phyloP scores from a whole-genome alignment of 2,888 invertebrate species.

The Scotopteryx bipunctaria region DNA sequence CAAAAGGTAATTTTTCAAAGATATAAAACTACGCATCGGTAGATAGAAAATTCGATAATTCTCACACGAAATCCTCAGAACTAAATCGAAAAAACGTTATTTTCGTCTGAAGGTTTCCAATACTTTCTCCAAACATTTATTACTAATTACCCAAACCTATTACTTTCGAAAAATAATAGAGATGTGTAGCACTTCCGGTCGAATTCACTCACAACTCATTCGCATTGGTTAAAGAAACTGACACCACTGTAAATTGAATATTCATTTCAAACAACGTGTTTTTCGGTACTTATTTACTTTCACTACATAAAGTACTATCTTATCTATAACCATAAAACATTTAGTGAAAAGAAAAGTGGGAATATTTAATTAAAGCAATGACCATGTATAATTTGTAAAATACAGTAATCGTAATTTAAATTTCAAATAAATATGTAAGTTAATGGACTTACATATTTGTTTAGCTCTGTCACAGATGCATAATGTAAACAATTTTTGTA shows the following conservation, averaged over 20 bases:
- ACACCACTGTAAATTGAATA: slow-evolving; percentile 5
- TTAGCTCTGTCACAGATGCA: too few species aligned
- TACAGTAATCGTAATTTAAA: too few species aligned
- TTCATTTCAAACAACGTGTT: slow-evolving; percentile 3
- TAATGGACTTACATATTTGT: too few species aligned
- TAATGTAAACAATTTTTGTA: too few species aligned
- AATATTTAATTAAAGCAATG: background rate
- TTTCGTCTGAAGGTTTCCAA: slow-evolving; percentile 8
- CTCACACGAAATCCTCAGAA: background rate
- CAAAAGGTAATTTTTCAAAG: too few species aligned
- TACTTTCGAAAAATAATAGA: slow-evolving; percentile 17
- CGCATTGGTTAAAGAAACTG: background rate
- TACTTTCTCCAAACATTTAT: slow-evolving; percentile 11
- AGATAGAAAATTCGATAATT: too few species aligned
- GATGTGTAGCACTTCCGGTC: slow-evolving; percentile 8
- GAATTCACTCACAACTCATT: background rate
- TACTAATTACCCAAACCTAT: slow-evolving; percentile 3
- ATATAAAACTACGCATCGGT: too few species aligned
- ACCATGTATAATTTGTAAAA: too few species aligned
- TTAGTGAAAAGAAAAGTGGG: slow-evolving; percentile 1
- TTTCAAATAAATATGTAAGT: too few species aligned
- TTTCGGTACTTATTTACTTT: slow-evolving; percentile 11
- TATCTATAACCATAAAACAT: background rate
- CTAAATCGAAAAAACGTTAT: slow-evolving; percentile 1
- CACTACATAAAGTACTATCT: slow-evolving; percentile 11